Evolutionary conservation across 2,888 invertebrate genomes (phyloP), one percentile per base, ranked within the genome.

Genomic region (Eugnorisma glareosa): DNA sequence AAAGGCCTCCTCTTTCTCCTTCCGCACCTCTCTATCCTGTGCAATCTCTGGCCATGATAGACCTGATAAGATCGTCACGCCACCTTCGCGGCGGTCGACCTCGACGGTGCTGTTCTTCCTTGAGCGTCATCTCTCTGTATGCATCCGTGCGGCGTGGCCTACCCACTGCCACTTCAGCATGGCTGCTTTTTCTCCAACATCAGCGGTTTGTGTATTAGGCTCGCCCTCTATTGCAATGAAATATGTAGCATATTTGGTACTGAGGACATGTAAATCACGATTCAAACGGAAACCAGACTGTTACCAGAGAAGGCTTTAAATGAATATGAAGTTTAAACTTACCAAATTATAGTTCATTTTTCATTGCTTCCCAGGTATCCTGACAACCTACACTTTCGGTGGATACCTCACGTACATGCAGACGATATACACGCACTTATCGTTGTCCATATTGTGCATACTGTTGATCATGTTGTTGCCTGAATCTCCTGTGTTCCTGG

Each of bases 321-420:
- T 59, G 57, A 59, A 59, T 59, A 31, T 5, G 28, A 59, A 31
- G 57, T 18, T 28, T 59, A 59, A 59, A 18, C 1, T 31, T 31
- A 31, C 18, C 59, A 59, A 8, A 3, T 31, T 59, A 59, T 3
- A n/a, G 48, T 61, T 21, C 0, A 10, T 45, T 63, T 37, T 66
- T 40, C 21, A 54, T 21, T 69, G 11, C 21, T 57, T 59, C 73
- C 0, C 76, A 88, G 87, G 87, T 4, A 87, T 96, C 1, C 87
- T 96, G 5, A 86, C 93, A n/a, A 94, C 95, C 0, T 94, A 93
- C 72, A 86, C 87, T 0, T 51, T 96, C 4, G 96, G 96, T 0
- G 95, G 95, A 0, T 84, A 93, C 51, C 84, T 96, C 35, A 84
- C 90, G 2, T 96, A 96, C 77, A 89, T 89, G 54, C 90, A 92